Evolutionary conservation across 2,797 vertebrate genomes (phyloP).

Genomic region (Gorsachius magnificus): DNA sequence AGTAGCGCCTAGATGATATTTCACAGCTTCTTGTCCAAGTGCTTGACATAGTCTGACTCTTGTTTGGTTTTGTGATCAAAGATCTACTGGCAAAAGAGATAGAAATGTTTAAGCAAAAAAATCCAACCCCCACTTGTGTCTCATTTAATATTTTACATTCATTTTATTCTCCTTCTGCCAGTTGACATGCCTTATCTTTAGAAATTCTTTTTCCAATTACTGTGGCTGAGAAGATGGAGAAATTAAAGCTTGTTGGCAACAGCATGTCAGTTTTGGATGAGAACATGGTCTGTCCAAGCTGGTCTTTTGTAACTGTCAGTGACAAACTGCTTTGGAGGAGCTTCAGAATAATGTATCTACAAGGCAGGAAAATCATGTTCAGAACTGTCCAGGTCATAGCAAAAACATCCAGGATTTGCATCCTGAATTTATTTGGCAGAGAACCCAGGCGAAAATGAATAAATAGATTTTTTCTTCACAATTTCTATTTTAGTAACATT

Average conservation of each 20-base stretch:
- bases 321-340: not conserved
- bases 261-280: not conserved
- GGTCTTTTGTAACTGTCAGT: not conserved
- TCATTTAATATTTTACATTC: not conserved
- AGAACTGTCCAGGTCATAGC: not conserved
- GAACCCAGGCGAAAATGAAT: not conserved
- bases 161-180: not conserved
- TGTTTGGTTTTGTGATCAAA: not conserved
- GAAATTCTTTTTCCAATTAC: slow-evolving; percentile 8
- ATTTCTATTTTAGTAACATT: not conserved
- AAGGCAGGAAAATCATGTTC: not conserved
- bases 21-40: not conserved
- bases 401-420: not conserved
- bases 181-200: not conserved
- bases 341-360: not conserved
- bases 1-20: not conserved
- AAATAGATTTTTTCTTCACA: not conserved
- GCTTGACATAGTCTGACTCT: not conserved
- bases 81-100: not conserved
- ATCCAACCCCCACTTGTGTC: not conserved
- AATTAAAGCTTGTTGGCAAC: not conserved
- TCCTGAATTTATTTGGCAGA: not conserved
- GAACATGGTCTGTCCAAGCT: not conserved
- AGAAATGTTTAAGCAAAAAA: not conserved
- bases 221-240: not conserved